A percentile compares a stretch with the other conserved stretches of the same genome.
phyloP scores from a whole-genome alignment of 2,888 invertebrate species.

The Melangyna quadrimaculata region DNA sequence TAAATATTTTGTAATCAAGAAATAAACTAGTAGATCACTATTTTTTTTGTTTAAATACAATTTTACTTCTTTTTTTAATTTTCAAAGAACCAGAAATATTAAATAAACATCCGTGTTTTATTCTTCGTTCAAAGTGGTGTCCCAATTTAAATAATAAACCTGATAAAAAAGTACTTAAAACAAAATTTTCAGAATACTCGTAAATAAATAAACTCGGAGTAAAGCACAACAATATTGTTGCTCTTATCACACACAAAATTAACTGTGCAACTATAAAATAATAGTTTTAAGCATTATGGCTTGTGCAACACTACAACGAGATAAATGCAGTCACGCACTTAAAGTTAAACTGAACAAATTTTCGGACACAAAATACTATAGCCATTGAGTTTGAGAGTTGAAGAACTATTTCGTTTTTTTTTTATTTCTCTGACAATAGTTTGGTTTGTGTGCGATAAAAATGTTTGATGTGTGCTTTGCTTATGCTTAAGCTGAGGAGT shows the following conservation, averaged over 20 bases:
- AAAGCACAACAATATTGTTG: conserved; percentile 8
- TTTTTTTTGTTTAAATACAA: not conserved
- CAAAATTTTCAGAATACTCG: not conserved
- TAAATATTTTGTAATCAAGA: not conserved
- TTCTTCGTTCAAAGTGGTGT: not conserved
- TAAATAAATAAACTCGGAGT: not conserved
- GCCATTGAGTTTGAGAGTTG: conserved; percentile 35
- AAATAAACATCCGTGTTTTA: not conserved
- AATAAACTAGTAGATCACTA: not conserved
- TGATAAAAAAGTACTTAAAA: not conserved
- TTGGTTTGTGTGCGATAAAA: conserved; percentile 59
- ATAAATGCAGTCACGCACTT: conserved; percentile 53
- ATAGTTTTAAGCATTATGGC: not conserved
- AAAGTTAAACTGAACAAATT: conserved; percentile 53
- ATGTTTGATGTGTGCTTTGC: conserved; percentile 34
- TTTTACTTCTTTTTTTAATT: not conserved
- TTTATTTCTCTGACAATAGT: conserved; percentile 63
- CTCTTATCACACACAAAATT: conserved; percentile 44
- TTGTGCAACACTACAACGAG: conserved; percentile 41
- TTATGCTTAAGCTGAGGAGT: conserved; percentile 17
- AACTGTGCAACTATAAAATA: not conserved
- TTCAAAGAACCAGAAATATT: not conserved
- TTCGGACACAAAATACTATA: conserved; percentile 51
- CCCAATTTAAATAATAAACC: not conserved
- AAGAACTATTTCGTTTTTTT: conserved; percentile 37